Percentiles rank a stretch among this genome's conserved stretches.
phyloP scores from a whole-genome alignment of 2,888 invertebrate genomes.

The Heteromurus nitidus region DNA sequence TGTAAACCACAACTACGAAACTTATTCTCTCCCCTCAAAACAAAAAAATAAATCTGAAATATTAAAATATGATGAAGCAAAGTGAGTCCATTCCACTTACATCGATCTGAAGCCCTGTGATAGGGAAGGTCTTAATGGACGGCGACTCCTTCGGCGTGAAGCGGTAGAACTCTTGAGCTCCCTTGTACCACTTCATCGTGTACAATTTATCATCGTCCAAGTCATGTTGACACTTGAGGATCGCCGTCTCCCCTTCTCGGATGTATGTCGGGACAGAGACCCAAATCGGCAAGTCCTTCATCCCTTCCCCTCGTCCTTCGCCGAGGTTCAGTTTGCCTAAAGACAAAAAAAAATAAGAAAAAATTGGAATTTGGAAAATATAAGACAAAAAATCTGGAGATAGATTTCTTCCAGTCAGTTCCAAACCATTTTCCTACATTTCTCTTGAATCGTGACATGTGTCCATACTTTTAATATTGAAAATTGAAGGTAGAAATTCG shows the following conservation, averaged over 20 bases:
- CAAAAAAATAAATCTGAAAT: background rate
- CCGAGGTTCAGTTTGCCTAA: conserved; percentile 60
- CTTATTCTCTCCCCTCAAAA: background rate
- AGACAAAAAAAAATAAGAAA: conserved; percentile 1
- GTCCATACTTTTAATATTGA: too few relatives aligned
- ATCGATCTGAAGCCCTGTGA: conserved; percentile 70
- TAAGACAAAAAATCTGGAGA: too few relatives aligned
- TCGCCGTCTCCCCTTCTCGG: conserved; percentile 63
- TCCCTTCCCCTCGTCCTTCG: conserved; percentile 48
- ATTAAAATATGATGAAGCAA: background rate
- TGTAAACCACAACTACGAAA: too few relatives aligned
- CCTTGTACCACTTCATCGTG: conserved; percentile 73
- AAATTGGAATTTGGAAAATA: too few relatives aligned
- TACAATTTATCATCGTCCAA: conserved; percentile 69
- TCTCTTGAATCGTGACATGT: too few relatives aligned
- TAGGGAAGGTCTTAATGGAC: conserved; percentile 70
- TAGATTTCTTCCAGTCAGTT: too few relatives aligned
- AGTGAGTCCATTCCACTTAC: conserved; percentile 65
- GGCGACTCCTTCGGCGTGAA: conserved; percentile 72
- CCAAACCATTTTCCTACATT: too few relatives aligned
- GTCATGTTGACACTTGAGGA: conserved; percentile 69
- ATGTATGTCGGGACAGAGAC: conserved; percentile 66
- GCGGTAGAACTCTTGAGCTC: conserved; percentile 72
- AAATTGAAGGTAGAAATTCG: too few relatives aligned
- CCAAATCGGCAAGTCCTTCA: conserved; percentile 46